Percentiles rank a stretch among this genome's conserved stretches.
These are phyloP conservation scores for Dynastes maya DNA, from an alignment of 2,888 invertebrate genomes.

Conservation along the genomic window DNA sequence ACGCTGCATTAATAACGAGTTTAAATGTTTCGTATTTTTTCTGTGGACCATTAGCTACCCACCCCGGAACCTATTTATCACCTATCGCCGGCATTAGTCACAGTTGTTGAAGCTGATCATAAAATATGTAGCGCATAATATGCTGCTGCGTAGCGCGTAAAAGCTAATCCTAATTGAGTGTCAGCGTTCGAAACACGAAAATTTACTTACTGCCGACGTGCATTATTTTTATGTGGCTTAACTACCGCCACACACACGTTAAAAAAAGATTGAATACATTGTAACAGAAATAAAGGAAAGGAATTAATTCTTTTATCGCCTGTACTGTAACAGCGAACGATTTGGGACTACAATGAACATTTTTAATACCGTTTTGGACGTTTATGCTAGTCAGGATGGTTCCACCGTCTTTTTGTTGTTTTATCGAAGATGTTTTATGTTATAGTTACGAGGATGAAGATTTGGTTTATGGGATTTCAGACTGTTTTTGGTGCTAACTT, in stretches of 20 bases:
- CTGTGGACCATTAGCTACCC: slow-evolving; percentile 32
- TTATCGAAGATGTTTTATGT: too few species aligned
- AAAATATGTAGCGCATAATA: slow-evolving; percentile 46
- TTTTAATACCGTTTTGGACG: too few species aligned
- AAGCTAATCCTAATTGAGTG: slow-evolving; percentile 45
- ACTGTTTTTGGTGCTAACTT: too few species aligned
- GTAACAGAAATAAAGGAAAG: not conserved
- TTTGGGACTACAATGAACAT: too few species aligned
- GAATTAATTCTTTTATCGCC: not conserved
- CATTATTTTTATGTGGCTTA: slow-evolving; percentile 26
- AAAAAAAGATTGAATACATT: not conserved
- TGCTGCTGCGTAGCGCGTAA: slow-evolving; percentile 26
- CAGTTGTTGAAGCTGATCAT: slow-evolving; percentile 44
- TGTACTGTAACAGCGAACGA: too few species aligned
- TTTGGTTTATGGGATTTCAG: too few species aligned
- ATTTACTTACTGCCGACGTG: slow-evolving; percentile 31
- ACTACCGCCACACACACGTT: slow-evolving; percentile 18
- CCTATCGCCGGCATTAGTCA: slow-evolving; percentile 43
- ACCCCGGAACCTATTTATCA: slow-evolving; percentile 46
- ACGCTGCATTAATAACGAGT: slow-evolving; percentile 24
- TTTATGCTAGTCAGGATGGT: too few species aligned
- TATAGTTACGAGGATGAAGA: too few species aligned
- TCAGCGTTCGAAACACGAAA: slow-evolving; percentile 40
- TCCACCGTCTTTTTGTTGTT: too few species aligned
- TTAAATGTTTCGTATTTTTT: slow-evolving; percentile 35